These are phyloP conservation scores for Zaprionus vittiger DNA, from an alignment of 1,140 invertebrate genomes.

Conservation along the genomic window DNA sequence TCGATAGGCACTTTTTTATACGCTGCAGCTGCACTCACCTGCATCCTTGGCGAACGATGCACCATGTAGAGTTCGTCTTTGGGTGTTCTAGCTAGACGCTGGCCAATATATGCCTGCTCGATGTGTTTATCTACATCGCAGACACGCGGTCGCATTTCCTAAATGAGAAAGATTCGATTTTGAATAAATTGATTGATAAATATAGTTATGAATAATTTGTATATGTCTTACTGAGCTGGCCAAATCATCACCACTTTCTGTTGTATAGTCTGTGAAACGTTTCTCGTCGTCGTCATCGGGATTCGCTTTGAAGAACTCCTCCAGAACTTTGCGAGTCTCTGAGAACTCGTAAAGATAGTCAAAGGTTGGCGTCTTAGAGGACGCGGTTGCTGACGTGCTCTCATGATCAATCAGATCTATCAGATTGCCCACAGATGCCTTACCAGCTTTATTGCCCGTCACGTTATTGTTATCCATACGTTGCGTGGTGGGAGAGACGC, in stretches of 20 bases:
- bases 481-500: slow-evolving; percentile 68
- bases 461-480: slow-evolving; percentile 34
- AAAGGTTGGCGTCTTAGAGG: slow-evolving; percentile 87
- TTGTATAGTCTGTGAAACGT: slow-evolving; percentile 76
- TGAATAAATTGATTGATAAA: not conserved
- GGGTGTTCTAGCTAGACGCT: slow-evolving; percentile 81
- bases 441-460: slow-evolving; percentile 39
- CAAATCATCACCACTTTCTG: slow-evolving; percentile 79
- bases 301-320: slow-evolving; percentile 94
- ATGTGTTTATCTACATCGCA: slow-evolving; percentile 61
- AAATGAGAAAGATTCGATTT: not conserved
- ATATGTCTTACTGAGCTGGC: slow-evolving; percentile 57
- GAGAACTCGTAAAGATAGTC: slow-evolving; percentile 96
- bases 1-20: not conserved
- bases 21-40: slow-evolving; percentile 46
- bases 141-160: slow-evolving; percentile 47
- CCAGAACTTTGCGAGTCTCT: slow-evolving; percentile 94
- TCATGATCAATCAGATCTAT: slow-evolving; percentile 72
- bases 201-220: not conserved
- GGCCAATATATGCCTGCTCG: slow-evolving; percentile 81
- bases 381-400: slow-evolving; percentile 20
- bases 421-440: slow-evolving; percentile 61
- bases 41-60: slow-evolving; percentile 76
- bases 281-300: slow-evolving; percentile 87
- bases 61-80: slow-evolving; percentile 81